Percentiles rank a stretch among this genome's conserved stretches.
Evolutionary conservation across 53 echinoderm and acorn worm genomes (phyloP).

Genomic region (Actinopyga echinites): DNA sequence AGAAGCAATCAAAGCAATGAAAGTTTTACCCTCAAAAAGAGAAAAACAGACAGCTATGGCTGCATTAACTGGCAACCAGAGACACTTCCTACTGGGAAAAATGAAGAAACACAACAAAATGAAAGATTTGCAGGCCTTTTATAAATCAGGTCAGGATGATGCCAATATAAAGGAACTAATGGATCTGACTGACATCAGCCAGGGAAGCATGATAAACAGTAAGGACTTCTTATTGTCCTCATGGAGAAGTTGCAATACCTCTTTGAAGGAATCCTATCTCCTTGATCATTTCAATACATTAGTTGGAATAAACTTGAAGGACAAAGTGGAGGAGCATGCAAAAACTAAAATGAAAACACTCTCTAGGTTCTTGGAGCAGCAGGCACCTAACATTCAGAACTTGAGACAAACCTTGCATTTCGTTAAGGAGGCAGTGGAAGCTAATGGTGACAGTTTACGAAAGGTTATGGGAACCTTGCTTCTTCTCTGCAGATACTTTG

Average conservation of each 20-base stretch:
- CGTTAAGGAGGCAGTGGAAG: neutral
- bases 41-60: constrained; percentile 45
- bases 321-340: constrained; percentile 32
- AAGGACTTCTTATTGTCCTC: constrained; percentile 43
- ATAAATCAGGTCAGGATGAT: constrained; percentile 5
- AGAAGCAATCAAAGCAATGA: constrained; percentile 28
- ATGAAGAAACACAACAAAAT: constrained; percentile 37
- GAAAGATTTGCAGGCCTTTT: constrained; percentile 45
- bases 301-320: constrained; percentile 51
- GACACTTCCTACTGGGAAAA: constrained; percentile 34
- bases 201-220: constrained; percentile 34
- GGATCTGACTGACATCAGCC: constrained; percentile 36
- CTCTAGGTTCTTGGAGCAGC: constrained; percentile 45
- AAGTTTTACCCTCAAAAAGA: neutral
- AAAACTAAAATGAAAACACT: constrained; percentile 48
- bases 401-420: neutral
- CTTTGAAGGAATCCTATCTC: constrained; percentile 50
- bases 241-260: constrained; percentile 36
- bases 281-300: constrained; percentile 52
- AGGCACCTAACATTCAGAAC: neutral
- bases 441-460: neutral
- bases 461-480: neutral
- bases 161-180: neutral
- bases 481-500: constrained; percentile 2
- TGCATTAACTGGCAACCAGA: constrained; percentile 55